Evolutionary conservation across 2,888 invertebrate species (phyloP).

Genomic region (Lasioglossum pauxillum): DNA sequence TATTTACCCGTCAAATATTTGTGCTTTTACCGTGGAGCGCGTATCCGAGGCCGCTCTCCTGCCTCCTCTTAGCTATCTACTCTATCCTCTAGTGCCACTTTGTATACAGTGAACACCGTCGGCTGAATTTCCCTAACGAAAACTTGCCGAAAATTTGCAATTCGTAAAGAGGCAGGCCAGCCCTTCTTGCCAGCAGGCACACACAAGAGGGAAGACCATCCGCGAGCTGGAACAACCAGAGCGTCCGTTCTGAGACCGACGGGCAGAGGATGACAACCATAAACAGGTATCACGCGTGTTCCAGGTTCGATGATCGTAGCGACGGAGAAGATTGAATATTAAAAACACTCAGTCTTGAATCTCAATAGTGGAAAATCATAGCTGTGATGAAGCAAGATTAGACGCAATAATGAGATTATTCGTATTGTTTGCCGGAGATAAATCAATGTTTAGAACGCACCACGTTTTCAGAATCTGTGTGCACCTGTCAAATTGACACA

Average conservation of each 20-base stretch:
- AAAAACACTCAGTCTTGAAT: no score
- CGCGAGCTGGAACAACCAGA: conserved; percentile 56
- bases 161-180: conserved; percentile 78
- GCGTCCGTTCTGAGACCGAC: conserved; percentile 41
- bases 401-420: not conserved
- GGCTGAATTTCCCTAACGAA: conserved; percentile 83
- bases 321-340: not conserved
- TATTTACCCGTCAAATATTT: conserved; percentile 84
- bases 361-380: not conserved
- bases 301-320: not conserved
- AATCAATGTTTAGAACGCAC: not conserved
- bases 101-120: conserved; percentile 81
- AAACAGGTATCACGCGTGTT: not conserved
- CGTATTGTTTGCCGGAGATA: not conserved
- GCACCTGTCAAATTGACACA: not conserved
- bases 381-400: not conserved
- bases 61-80: conserved; percentile 73
- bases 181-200: conserved; percentile 50
- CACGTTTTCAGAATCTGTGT: not conserved
- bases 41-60: conserved; percentile 77
- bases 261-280: conserved; percentile 30
- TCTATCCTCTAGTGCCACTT: conserved; percentile 81
- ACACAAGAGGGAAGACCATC: conserved; percentile 31
- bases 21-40: conserved; percentile 83
- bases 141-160: conserved; percentile 84